Evolutionary conservation across 30 jellyfish, hydroid and myxozoan species (phyloP).

Genomic region (Aurelia sp.): DNA sequence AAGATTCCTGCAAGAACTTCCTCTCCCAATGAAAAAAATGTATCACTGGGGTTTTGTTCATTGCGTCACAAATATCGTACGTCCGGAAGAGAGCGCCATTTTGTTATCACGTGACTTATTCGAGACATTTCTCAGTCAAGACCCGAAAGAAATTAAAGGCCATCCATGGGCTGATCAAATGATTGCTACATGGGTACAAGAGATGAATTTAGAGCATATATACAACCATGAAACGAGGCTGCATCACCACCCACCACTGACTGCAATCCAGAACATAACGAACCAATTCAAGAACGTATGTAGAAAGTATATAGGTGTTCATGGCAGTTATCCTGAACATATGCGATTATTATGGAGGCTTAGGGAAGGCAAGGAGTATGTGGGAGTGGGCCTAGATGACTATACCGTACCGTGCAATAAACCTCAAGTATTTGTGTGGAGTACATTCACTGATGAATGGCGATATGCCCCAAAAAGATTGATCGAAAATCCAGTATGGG

Average conservation of each 20-base stretch:
- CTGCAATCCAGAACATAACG: background rate
- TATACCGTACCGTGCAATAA: constrained; percentile 28
- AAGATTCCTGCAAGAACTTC: constrained; percentile 67
- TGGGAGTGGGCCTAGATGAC: constrained; percentile 42
- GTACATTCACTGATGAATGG: constrained; percentile 71
- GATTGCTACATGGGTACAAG: constrained; percentile 88
- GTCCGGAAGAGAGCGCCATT: constrained; percentile 92
- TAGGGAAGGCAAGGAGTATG: constrained; percentile 30
- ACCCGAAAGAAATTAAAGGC: constrained; percentile 59
- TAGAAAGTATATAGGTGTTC: constrained; percentile 77
- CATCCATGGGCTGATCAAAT: constrained; percentile 95
- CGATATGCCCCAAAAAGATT: constrained; percentile 81
- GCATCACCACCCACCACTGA: constrained; percentile 79
- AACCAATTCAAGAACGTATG: constrained; percentile 49
- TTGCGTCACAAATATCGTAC: constrained; percentile 61
- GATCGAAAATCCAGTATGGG: constrained; percentile 87
- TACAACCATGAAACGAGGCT: constrained; percentile 77
- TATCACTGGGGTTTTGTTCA: constrained; percentile 89
- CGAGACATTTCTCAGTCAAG: constrained; percentile 70
- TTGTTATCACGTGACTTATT: constrained; percentile 79
- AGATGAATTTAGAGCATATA: constrained; percentile 28
- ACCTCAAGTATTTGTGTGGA: constrained; percentile 54
- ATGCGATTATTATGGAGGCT: constrained; percentile 79
- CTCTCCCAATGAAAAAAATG: constrained; percentile 43
- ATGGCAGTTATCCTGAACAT: constrained; percentile 86